These are phyloP conservation scores for Onthophagus sagittarius DNA, from an alignment of 2,888 invertebrate genomes.

Conservation along the genomic window DNA sequence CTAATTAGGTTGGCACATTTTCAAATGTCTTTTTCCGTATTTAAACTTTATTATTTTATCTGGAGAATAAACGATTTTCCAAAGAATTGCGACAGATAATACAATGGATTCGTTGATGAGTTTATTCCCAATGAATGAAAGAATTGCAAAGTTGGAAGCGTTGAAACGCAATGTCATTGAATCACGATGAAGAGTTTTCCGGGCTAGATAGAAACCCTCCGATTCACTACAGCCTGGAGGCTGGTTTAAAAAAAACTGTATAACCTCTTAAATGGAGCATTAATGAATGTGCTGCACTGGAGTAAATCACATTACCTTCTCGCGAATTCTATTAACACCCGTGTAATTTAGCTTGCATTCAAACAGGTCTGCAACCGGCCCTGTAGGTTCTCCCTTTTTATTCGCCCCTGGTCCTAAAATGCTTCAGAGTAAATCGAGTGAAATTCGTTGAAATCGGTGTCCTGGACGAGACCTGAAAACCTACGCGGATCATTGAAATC, in stretches of 20 bases:
- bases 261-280: not conserved
- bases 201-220: not conserved
- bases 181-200: not conserved
- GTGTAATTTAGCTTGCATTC: not conserved
- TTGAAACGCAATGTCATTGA: not conserved
- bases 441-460: not conserved
- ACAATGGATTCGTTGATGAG: not conserved
- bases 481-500: not conserved
- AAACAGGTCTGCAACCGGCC: not conserved
- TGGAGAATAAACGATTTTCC: not conserved
- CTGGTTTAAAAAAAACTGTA: not conserved
- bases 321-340: not conserved
- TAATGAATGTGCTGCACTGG: not conserved
- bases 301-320: not conserved
- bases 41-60: not conserved
- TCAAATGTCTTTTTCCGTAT: not conserved
- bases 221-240: not conserved
- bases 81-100: no score
- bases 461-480: not conserved
- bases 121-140: not conserved
- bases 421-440: not conserved
- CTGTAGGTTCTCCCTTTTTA: not conserved
- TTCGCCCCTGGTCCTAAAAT: not conserved
- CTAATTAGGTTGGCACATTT: not conserved
- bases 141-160: not conserved